phyloP scores from a whole-genome alignment of 2,888 invertebrate species.

The Nezara viridula region DNA sequence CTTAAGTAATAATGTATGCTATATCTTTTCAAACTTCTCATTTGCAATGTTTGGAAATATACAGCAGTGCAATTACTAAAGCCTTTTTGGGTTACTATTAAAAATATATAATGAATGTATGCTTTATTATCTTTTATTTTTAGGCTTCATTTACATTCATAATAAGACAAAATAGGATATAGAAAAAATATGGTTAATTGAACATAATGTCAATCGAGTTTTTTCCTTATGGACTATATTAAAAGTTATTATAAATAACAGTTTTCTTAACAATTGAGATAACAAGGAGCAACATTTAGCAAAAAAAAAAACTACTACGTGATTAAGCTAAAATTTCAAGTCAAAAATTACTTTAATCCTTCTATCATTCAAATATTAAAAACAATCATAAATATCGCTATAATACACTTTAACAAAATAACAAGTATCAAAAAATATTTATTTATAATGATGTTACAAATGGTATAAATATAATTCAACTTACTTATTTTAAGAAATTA shows the following conservation, averaged over 20 bases:
- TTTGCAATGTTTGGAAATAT: conserved; percentile 27
- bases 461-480: conserved; percentile 59
- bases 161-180: conserved; percentile 51
- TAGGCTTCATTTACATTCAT: conserved; percentile 56
- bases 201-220: conserved; percentile 52
- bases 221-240: conserved; percentile 54
- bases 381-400: conserved; percentile 58
- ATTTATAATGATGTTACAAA: conserved; percentile 59
- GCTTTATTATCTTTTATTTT: conserved; percentile 47
- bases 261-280: conserved; percentile 51
- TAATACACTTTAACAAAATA: conserved; percentile 59
- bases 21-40: conserved; percentile 31
- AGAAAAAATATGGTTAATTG: conserved; percentile 58
- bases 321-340: conserved; percentile 56
- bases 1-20: conserved; percentile 31
- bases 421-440: conserved; percentile 60
- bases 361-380: conserved; percentile 56
- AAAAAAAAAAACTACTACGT: conserved; percentile 15
- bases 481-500: conserved; percentile 58
- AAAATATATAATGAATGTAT: conserved; percentile 35
- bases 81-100: conserved; percentile 21
- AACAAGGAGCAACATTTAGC: conserved; percentile 54
- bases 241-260: conserved; percentile 57
- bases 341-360: conserved; percentile 50
- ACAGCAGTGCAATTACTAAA: conserved; percentile 34